phyloP scores from a whole-genome alignment of 2,113 vertebrate genomes.

The Brachypteracias leptosomus region DNA sequence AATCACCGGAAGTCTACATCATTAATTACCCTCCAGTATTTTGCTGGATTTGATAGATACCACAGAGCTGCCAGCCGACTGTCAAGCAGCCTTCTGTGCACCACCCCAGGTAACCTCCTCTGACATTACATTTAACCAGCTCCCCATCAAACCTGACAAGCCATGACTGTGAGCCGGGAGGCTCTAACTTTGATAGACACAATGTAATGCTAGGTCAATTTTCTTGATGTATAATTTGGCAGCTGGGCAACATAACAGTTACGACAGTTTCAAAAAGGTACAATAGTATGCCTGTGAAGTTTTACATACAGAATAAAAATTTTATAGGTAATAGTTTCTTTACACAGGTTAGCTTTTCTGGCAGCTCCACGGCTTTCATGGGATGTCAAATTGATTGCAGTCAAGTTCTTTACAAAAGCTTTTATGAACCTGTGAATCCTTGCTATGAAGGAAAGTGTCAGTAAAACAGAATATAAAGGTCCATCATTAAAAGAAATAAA shows the following conservation, averaged over 20 bases:
- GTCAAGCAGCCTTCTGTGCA: not conserved
- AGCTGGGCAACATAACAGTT: not conserved
- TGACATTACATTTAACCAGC: not conserved
- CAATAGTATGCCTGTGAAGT: not conserved
- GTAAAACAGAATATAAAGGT: not conserved
- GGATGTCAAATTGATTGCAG: not conserved
- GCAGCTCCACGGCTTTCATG: not conserved
- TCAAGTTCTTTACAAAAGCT: not conserved
- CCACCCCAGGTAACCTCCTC: not conserved
- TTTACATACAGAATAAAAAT: not conserved
- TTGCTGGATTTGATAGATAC: not conserved
- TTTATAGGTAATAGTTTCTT: not conserved
- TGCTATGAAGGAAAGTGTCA: not conserved
- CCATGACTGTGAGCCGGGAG: not conserved
- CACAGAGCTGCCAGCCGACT: not conserved
- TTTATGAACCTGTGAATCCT: not conserved
- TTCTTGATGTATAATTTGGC: slow-evolving; percentile 33
- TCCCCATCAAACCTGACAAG: slow-evolving; percentile 13
- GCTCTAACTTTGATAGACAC: not conserved
- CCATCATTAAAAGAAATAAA: not conserved
- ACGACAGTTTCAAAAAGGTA: not conserved
- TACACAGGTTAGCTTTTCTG: not conserved
- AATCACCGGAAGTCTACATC: not conserved
- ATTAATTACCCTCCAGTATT: not conserved
- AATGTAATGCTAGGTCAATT: not conserved